Conservation (phyloP, 2,888 invertebrate species). For the Sphinx pinastri region DNA sequence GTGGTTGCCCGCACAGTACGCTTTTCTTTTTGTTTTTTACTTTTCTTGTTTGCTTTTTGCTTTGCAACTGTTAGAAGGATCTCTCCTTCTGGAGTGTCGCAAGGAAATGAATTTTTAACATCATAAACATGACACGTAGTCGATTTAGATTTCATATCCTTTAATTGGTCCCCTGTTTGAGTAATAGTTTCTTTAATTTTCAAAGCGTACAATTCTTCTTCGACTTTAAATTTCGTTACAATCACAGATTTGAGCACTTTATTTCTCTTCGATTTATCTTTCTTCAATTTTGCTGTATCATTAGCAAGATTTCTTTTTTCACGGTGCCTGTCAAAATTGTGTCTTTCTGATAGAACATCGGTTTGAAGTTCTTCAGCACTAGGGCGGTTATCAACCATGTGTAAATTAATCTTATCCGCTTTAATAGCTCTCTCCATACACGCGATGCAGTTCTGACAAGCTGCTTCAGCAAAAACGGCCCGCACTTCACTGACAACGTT, state of each 20-base stretch:
- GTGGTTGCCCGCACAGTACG: slow-evolving; percentile 34
- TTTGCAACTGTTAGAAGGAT: slow-evolving; percentile 49
- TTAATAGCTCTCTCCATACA: slow-evolving; percentile 63
- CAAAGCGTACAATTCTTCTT: slow-evolving; percentile 60
- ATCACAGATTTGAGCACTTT: slow-evolving; percentile 46
- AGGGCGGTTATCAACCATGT: slow-evolving; percentile 34
- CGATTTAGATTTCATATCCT: slow-evolving; percentile 35
- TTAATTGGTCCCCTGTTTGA: slow-evolving; percentile 32
- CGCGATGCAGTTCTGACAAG: slow-evolving; percentile 52
- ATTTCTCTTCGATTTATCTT: slow-evolving; percentile 44
- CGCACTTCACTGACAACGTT: slow-evolving; percentile 46
- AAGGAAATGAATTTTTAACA: slow-evolving; percentile 58
- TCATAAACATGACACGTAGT: slow-evolving; percentile 60
- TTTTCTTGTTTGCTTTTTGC: slow-evolving; percentile 48
- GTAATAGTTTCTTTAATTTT: slow-evolving; percentile 59
- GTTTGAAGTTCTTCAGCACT: slow-evolving; percentile 44
- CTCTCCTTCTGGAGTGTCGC: slow-evolving; percentile 56
- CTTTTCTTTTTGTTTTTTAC: slow-evolving; percentile 48
- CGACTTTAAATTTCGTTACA: slow-evolving; percentile 61
- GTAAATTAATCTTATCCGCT: slow-evolving; percentile 43
- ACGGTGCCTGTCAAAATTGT: slow-evolving; percentile 42
- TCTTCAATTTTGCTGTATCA: slow-evolving; percentile 33
- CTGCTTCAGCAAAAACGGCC: slow-evolving; percentile 47
- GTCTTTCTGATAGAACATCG: slow-evolving; percentile 41
- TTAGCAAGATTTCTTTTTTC: slow-evolving; percentile 38